A percentile compares a stretch with the other conserved stretches of the same genome.
phyloP scores from a whole-genome alignment of 2,888 invertebrate genomes.

The Artemia sp. region DNA sequence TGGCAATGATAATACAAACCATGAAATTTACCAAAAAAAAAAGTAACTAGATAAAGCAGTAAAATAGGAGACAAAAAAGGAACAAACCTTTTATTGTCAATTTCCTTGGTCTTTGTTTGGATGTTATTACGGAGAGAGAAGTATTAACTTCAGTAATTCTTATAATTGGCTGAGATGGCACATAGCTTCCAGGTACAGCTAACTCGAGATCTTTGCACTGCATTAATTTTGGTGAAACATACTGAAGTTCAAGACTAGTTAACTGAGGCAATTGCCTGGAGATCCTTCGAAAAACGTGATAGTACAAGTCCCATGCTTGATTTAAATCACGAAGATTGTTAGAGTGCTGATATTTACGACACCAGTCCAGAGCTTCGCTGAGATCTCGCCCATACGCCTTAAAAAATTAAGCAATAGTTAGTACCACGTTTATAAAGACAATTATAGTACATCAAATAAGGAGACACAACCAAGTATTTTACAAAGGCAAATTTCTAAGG shows the following conservation, averaged over 20 bases:
- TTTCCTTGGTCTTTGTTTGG: slow-evolving; percentile 92
- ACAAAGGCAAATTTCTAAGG: too few relatives aligned
- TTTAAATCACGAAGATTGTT: slow-evolving; percentile 77
- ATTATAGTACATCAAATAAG: too few relatives aligned
- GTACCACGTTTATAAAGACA: too few relatives aligned
- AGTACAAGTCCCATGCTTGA: slow-evolving; percentile 98
- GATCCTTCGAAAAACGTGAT: slow-evolving; percentile 91
- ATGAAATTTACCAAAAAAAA: too few relatives aligned
- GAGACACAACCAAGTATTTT: too few relatives aligned
- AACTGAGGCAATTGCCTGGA: slow-evolving; percentile 82
- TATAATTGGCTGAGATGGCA: slow-evolving; percentile 73
- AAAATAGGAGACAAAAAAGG: background rate
- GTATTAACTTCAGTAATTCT: slow-evolving; percentile 77
- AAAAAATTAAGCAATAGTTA: slow-evolving; percentile 22
- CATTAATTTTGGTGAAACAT: slow-evolving; percentile 81
- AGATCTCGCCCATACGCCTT: slow-evolving; percentile 82
- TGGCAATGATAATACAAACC: too few relatives aligned
- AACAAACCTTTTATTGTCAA: slow-evolving; percentile 55
- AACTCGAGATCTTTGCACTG: slow-evolving; percentile 75
- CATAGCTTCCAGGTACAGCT: slow-evolving; percentile 94
- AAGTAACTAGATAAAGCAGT: too few relatives aligned
- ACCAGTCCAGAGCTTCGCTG: slow-evolving; percentile 88
- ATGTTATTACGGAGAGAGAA: slow-evolving; percentile 84
- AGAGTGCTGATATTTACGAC: slow-evolving; percentile 66
- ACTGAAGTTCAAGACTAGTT: slow-evolving; percentile 76